Percentiles rank a stretch among this genome's conserved stretches.
Conservation (phyloP, 1,140 invertebrate genomes). For the Orussus abietinus region DNA sequence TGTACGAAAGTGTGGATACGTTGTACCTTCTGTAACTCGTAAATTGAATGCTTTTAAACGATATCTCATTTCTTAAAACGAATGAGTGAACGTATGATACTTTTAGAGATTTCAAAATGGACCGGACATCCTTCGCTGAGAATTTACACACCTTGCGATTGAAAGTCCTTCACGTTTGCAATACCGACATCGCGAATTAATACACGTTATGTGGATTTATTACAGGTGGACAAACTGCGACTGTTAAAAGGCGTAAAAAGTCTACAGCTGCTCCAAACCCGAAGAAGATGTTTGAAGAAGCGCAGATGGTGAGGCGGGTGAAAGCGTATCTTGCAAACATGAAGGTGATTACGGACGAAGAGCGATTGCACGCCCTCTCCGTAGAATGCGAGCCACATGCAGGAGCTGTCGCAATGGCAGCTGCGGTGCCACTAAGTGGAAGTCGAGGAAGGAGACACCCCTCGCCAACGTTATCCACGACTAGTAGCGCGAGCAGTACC, state of each 20-base stretch:
- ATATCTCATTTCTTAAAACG: constrained; percentile 18
- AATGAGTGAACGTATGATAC: neutral
- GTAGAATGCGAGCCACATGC: constrained; percentile 79
- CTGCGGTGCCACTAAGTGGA: constrained; percentile 47
- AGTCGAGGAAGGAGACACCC: constrained; percentile 69
- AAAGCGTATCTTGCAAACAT: constrained; percentile 93
- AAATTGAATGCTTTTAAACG: neutral
- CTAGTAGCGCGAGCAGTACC: constrained; percentile 83
- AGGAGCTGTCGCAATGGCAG: constrained; percentile 58
- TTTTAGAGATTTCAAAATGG: neutral
- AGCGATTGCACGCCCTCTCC: constrained; percentile 82
- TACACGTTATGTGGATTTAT: neutral
- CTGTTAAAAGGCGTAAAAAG: constrained; percentile 87
- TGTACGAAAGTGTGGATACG: constrained; percentile 17
- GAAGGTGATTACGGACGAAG: constrained; percentile 89
- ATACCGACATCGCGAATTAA: too few relatives aligned
- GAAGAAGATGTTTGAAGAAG: constrained; percentile 98
- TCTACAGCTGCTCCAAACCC: constrained; percentile 88
- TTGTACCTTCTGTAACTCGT: constrained; percentile 11
- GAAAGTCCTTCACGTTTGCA: too few relatives aligned
- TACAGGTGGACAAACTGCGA: constrained; percentile 59
- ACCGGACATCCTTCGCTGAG: too few relatives aligned
- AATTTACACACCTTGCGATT: too few relatives aligned
- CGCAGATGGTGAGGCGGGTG: constrained; percentile 94
- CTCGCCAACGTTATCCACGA: constrained; percentile 84